These are phyloP conservation scores for Galagoides demidoff DNA, from an alignment of 2,797 vertebrate genomes.

Conservation along the genomic window DNA sequence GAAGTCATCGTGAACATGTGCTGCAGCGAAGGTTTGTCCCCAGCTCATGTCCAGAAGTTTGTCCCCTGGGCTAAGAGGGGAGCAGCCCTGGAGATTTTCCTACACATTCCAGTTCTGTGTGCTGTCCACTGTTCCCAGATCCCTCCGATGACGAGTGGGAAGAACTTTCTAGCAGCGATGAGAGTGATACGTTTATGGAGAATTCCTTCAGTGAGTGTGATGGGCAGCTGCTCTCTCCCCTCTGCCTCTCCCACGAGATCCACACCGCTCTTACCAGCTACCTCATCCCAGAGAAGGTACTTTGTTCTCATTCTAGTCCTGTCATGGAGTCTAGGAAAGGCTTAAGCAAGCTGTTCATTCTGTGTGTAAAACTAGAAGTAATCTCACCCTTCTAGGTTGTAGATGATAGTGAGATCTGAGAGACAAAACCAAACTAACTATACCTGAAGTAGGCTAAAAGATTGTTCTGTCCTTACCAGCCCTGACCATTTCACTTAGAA, in stretches of 20 bases:
- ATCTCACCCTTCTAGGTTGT: not conserved
- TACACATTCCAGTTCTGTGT: not conserved
- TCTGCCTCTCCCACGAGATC: constrained; percentile 96
- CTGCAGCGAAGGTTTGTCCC: constrained; percentile 94
- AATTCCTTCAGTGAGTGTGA: constrained; percentile 86
- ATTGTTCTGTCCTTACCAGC: not conserved
- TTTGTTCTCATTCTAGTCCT: not conserved
- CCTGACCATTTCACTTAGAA: not conserved
- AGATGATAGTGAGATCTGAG: not conserved
- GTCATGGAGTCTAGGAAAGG: rapidly evolving
- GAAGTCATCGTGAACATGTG: constrained; percentile 99
- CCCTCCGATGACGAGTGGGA: constrained; percentile 98
- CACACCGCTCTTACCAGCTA: constrained; percentile 92
- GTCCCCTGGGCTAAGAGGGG: not conserved
- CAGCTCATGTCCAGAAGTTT: rapidly evolving
- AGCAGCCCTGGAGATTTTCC: not conserved
- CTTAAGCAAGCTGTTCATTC: not conserved
- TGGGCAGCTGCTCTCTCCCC: constrained; percentile 92
- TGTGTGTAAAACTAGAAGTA: not conserved
- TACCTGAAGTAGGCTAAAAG: not conserved
- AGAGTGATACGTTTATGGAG: constrained; percentile 93
- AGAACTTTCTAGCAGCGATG: constrained; percentile 96
- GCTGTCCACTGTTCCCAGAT: constrained; percentile 82
- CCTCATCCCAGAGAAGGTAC: constrained; percentile 95
- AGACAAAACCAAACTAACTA: not conserved